Percentiles rank a stretch among this genome's conserved stretches.
Conservation (phyloP, 2,113 vertebrate species). For the Alosa alosa region DNA sequence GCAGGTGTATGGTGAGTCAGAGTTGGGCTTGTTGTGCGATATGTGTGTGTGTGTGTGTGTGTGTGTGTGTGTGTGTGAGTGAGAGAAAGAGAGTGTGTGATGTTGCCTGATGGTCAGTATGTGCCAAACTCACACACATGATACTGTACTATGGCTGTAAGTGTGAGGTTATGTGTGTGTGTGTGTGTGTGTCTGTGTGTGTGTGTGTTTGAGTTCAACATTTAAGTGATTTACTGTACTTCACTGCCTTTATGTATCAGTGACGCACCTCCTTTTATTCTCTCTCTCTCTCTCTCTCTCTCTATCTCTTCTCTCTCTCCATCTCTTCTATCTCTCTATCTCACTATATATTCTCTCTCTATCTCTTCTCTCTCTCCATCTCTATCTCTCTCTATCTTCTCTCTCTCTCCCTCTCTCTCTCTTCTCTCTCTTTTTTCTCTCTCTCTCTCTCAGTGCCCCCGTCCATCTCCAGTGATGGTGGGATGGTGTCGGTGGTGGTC, state of each 20-base stretch:
- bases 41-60: not conserved
- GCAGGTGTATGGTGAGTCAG: constrained; percentile 84
- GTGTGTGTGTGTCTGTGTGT: not conserved
- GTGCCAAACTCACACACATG: too few species aligned
- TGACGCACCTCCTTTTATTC: too few species aligned
- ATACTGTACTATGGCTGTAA: too few species aligned
- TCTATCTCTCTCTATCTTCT: not conserved
- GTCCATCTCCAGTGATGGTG: constrained; percentile 80
- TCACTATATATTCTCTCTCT: not conserved
- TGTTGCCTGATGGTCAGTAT: too few species aligned
- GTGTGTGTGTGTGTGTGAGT: constrained; percentile 21
- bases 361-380: not conserved
- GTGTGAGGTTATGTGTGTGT: not conserved
- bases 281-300: too few species aligned
- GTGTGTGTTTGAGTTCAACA: too few species aligned
- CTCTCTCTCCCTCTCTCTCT: not conserved
- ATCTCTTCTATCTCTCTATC: constrained; percentile 63
- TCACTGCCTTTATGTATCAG: too few species aligned
- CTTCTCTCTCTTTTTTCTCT: not conserved
- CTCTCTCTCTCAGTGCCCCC: constrained; percentile 77
- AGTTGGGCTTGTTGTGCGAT: not conserved
- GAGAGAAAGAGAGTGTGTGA: not conserved
- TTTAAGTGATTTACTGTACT: too few species aligned
- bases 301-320: constrained; percentile 42
- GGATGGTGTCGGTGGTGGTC: constrained; percentile 80